phyloP scores from a whole-genome alignment of 2,797 vertebrate genomes.

The Brachyalestes nurse region DNA sequence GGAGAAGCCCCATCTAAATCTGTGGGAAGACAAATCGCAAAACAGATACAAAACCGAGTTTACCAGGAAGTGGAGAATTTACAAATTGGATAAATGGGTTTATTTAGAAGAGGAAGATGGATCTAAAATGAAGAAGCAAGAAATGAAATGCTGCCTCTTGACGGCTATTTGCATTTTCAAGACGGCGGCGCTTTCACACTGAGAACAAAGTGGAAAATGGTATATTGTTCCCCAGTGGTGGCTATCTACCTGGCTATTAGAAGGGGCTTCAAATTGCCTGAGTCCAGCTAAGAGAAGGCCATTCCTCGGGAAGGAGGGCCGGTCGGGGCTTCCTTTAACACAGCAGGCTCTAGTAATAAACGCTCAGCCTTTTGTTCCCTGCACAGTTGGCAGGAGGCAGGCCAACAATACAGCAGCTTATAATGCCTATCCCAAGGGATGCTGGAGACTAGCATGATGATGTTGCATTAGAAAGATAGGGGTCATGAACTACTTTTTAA shows the following conservation, averaged over 20 bases:
- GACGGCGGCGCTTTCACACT: constrained; percentile 32
- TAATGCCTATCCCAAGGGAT: constrained; percentile 91
- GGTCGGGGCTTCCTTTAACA: constrained; percentile 91
- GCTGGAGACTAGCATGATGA: constrained; percentile 88
- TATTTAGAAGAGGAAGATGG: constrained; percentile 30
- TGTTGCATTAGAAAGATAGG: constrained; percentile 79
- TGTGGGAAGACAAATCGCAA: not conserved
- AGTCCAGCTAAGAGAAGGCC: constrained; percentile 54
- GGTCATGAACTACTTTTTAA: constrained; percentile 62
- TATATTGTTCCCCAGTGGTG: constrained; percentile 10
- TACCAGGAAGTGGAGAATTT: constrained; percentile 28
- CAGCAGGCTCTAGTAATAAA: constrained; percentile 92
- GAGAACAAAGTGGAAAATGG: constrained; percentile 45
- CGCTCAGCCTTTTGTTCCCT: constrained; percentile 90
- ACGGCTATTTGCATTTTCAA: constrained; percentile 24
- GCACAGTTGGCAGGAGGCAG: constrained; percentile 90
- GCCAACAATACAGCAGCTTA: constrained; percentile 89
- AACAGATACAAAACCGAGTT: not conserved
- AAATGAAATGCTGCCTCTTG: constrained; percentile 28
- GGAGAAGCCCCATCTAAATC: constrained; percentile 11
- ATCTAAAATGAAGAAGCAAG: constrained; percentile 35
- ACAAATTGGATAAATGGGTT: not conserved
- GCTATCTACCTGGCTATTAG: constrained; percentile 56
- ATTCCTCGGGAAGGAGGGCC: constrained; percentile 77
- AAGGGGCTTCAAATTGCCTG: constrained; percentile 37